Percentiles rank a stretch among this genome's conserved stretches.
phyloP scores from a whole-genome alignment of 2,113 vertebrate genomes.

The Aix galericulata region DNA sequence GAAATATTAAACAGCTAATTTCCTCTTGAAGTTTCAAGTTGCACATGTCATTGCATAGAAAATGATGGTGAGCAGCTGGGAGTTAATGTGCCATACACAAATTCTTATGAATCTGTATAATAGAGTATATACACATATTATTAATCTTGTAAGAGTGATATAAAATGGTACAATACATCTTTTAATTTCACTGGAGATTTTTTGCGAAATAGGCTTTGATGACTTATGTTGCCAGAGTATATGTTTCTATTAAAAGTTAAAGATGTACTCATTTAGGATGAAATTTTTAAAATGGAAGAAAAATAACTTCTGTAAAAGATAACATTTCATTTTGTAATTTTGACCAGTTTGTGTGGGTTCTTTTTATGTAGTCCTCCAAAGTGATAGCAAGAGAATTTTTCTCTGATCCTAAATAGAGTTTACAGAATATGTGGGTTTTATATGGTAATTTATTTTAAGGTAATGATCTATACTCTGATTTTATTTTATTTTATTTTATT shows the following conservation, averaged over 20 bases:
- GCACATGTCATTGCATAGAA: background rate
- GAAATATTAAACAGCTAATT: constrained; percentile 29
- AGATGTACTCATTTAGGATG: background rate
- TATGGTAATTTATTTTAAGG: background rate
- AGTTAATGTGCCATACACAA: constrained; percentile 20
- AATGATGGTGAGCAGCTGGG: constrained; percentile 2
- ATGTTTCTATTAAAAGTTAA: background rate
- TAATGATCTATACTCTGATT: background rate
- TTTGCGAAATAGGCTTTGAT: background rate
- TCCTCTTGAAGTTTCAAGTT: constrained; percentile 12
- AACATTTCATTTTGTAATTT: background rate
- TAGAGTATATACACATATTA: background rate
- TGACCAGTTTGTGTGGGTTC: background rate
- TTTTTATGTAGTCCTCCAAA: background rate
- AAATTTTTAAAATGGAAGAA: background rate
- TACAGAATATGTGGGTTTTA: background rate
- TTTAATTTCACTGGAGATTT: background rate
- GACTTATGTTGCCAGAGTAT: background rate
- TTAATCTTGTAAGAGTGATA: background rate
- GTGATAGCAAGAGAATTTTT: background rate
- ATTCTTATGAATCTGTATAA: constrained; percentile 3
- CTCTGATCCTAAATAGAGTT: background rate
- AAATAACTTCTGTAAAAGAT: background rate
- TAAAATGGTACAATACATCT: background rate
- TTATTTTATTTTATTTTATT: background rate